phyloP scores from a whole-genome alignment of 2,888 invertebrate species.

The Sepiola atlantica region DNA sequence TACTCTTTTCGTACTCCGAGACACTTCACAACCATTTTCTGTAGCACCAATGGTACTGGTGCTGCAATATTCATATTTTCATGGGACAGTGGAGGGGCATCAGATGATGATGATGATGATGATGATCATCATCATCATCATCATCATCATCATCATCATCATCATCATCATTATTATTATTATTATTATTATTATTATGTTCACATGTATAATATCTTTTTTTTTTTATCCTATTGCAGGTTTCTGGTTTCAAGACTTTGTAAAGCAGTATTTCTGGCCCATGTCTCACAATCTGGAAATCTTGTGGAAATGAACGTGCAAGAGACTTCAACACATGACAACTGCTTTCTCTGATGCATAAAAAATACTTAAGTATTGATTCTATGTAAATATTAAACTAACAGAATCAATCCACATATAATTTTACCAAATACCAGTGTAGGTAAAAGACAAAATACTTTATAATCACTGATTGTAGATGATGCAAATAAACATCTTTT shows the following conservation, averaged over 20 bases:
- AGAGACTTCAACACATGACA: neutral
- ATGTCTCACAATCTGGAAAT: neutral
- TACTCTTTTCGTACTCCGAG: too few species aligned
- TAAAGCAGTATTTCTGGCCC: neutral
- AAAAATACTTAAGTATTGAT: conserved; percentile 32
- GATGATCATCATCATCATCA: too few species aligned
- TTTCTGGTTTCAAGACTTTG: neutral
- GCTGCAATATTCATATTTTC: too few species aligned
- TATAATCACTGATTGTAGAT: neutral
- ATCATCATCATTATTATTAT: too few species aligned
- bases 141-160: too few species aligned
- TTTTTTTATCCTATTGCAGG: neutral
- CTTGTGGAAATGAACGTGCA: neutral
- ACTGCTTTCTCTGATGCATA: neutral
- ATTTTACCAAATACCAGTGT: neutral
- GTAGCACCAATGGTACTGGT: too few species aligned
- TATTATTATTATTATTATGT: too few species aligned
- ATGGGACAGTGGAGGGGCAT: too few species aligned
- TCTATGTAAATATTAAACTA: neutral
- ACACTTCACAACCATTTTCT: too few species aligned
- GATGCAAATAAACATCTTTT: neutral
- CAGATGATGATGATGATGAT: too few species aligned
- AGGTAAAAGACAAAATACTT: neutral
- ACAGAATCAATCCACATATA: neutral
- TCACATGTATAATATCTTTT: neutral